Base-by-base conservation (phyloP, 2,113 vertebrate species). In the Ageneiosus marmoratus region DNA sequence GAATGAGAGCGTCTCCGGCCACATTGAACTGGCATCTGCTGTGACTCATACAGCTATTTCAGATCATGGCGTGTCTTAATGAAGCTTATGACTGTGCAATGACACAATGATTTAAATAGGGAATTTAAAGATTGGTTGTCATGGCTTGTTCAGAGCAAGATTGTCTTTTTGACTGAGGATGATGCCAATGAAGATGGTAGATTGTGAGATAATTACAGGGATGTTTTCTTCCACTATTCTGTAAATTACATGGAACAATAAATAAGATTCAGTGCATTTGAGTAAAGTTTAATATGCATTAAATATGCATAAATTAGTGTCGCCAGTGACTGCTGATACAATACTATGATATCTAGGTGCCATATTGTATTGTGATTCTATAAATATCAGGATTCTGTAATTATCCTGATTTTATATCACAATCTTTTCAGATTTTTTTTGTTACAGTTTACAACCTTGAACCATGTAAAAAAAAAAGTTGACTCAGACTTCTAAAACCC, bases 1-100 rank as follows among this genome's bases (percentile, higher is more conserved):
- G 80, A 85, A 88, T 81, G 83, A 77, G 50, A 65, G 34, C 12
- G 55, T 32, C 32, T 65, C 77, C 81, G 80, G 75, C 46, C 62
- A 72, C 44, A 77, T 48, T 22, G 48, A 46, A 22, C 79, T 72
- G 81, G 79, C 69, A 46, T 63, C 46, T 73, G 80, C 48, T 34
- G 79, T 87, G 87, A 91, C 86, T 92, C 88, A 82, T 79, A 84
- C 79, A 53, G 86, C 84, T 89, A 84, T 89, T 92, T 76, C 83
- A 77, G 78, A 89, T 82, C 51, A 81, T 82, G 85, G 72, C 48
- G 87, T 80, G 79, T 86, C 83, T 87, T 86, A 79, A 74, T 63
- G 79, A 85, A 56, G 74, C 29, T 79, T 84, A 63, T 74, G 53
- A 75, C 56, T 86, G 73, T 41, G 63, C 83, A 86, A 81, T 84